Evolutionary conservation across 2,113 vertebrate species (phyloP).

Genomic region (Glaucidium brasilianum): DNA sequence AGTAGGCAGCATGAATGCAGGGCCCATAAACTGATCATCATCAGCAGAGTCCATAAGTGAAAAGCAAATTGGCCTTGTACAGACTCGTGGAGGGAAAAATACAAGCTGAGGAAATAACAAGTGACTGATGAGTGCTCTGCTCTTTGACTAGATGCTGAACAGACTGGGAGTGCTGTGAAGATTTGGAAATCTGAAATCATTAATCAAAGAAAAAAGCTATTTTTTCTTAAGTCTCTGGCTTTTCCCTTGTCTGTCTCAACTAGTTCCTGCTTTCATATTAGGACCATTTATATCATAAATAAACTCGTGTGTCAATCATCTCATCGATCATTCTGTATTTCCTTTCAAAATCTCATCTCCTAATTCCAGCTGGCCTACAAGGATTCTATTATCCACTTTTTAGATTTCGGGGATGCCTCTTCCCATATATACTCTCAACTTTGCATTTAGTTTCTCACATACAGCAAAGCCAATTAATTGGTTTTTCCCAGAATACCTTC

Average conservation of each 20-base stretch:
- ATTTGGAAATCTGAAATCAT: not conserved
- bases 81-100: not conserved
- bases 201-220: not conserved
- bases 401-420: not conserved
- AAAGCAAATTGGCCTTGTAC: not conserved
- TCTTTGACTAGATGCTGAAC: not conserved
- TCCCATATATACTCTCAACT: not conserved
- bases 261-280: not conserved
- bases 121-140: not conserved
- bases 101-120: not conserved
- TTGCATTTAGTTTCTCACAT: not conserved
- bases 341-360: not conserved
- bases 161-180: not conserved
- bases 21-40: not conserved
- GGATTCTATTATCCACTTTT: not conserved
- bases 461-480: not conserved
- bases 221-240: not conserved
- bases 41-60: accelerated
- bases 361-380: not conserved
- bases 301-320: not conserved
- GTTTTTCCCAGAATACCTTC: not conserved
- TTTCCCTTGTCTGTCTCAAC: not conserved
- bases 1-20: not conserved
- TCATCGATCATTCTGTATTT: not conserved
- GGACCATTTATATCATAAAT: not conserved